Evolutionary conservation across 2,888 invertebrate genomes (phyloP), one percentile per base, ranked within the genome.

Genomic region (Aspidiotus rigidus): DNA sequence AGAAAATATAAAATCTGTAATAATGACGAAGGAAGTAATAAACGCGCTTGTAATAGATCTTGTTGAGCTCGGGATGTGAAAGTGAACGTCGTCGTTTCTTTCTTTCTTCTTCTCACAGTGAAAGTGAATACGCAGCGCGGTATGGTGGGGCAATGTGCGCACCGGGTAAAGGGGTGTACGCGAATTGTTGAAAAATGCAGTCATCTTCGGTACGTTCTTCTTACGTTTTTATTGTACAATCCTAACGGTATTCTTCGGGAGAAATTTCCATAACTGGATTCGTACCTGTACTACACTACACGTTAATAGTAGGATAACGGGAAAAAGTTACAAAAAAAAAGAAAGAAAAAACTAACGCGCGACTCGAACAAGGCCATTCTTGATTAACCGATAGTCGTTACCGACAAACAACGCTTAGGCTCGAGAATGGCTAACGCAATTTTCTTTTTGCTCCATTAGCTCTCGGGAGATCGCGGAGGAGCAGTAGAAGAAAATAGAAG

Each of bases 231-330:
- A 28, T 59, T 59, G 60, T 42, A 67, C 67, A 67, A 67, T 67
- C 59, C 67, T 67, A 67, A 67, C 67, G 67, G 67, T 67, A 67
- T 67, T 60, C 67, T 17, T 39, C 60, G 67, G 28, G 67, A 42
- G 67, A 67, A 67, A 67, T 67, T 67, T 67, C 67, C 67, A 67
- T 67, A 67, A 67, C 67, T 67, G 67, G 67, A 67, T 67, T 67
- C 60, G 59, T 59, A 60, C 67, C 59, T 60, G 53, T 53, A 28
- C 28, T 28, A 28, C 28, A 28, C 28, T 28, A 28, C 28, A 28
- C 28, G 28, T 28, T 28, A 13, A 49, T 64, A 55, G 64, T 64
- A 64, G 53, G 64, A 64, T 64, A 64, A 49, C 66, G 28, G 59
- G 67, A 53, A 67, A 67, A 67, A 67, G 67, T 67, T 67, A 67